Base-by-base conservation (phyloP, 1,140 invertebrate species). In the Euglossa dilemma region DNA sequence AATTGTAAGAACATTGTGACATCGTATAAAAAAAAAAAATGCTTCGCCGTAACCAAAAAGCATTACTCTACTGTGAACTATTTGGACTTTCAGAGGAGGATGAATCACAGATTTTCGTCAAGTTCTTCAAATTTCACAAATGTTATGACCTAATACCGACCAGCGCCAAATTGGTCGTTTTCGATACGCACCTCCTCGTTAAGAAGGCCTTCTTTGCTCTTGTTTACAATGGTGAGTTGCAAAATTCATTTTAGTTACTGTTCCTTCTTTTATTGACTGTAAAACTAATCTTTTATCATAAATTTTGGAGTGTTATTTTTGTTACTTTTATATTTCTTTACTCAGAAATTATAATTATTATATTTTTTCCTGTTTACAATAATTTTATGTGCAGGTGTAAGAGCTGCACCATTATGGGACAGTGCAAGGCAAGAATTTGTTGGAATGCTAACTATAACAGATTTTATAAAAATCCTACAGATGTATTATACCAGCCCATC, bases 111-210 rank as follows among this genome's bases (percentile, higher is more conserved):
- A 98, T 99, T 90, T 99, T 98, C 95, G 98, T 98, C 79, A 99
- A 99, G 93, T 99, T 99, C 95, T 99, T 99, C 96, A 98, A 99
- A 94, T 99, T 99, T 93, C 99, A 99, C 96, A 99, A 98, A 94
- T 99, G 99, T 94, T 99, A 99, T 95, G 99, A 99, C 95, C 96
- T 99, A 91, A 99, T 99, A 94, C 99, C 99, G 67, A 99, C 98
- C 64, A 99, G 98, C 93, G 98, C 99, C 77, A 99, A 99, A 95
- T 95, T 99, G 90, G 99, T 99, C 74, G 98, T 99, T 71, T 99
- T 99, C 95, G 99, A 99, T 95, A 99, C 99, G n/a, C 98, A 99
- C 92, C 95, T 99, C 52, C 97, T 99, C 74, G 99, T 99, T 36
- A 99, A 99, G 95, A 99, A 99, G 94, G 99, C 99, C 47, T 99